Conservation (phyloP, 2,888 invertebrate genomes). For the Germaria angustata region DNA sequence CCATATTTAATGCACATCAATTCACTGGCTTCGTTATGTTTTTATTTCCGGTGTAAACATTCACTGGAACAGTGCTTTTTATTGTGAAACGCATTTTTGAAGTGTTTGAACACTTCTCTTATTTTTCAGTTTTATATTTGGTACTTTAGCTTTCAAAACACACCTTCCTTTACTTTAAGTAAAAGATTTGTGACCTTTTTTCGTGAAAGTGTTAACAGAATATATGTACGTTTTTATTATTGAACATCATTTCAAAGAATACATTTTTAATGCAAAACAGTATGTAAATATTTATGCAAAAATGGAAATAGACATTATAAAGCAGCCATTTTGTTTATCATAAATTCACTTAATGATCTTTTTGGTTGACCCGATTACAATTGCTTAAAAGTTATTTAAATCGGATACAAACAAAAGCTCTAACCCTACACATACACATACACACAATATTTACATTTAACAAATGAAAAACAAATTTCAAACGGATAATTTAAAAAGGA, state of each 20-base stretch:
- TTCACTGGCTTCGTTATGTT: slow-evolving; percentile 16
- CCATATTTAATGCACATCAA: slow-evolving; percentile 47
- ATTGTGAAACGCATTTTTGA: too few species aligned
- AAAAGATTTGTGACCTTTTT: slow-evolving; percentile 29
- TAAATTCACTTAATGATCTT: slow-evolving; percentile 40
- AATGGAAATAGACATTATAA: slow-evolving; percentile 30
- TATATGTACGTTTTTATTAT: background rate
- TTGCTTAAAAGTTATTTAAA: slow-evolving; percentile 43
- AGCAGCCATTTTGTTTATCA: slow-evolving; percentile 30
- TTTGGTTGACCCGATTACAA: slow-evolving; percentile 43
- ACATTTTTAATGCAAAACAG: background rate
- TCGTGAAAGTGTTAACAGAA: too few species aligned
- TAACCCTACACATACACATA: background rate
- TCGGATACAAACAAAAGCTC: slow-evolving; percentile 35
- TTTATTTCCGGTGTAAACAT: background rate
- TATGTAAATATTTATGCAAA: background rate
- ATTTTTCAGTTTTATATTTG: too few species aligned
- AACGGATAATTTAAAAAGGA: background rate
- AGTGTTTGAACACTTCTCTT: too few species aligned
- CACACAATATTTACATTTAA: background rate
- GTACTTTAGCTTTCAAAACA: background rate
- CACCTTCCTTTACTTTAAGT: background rate
- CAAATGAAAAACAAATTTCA: slow-evolving; percentile 41
- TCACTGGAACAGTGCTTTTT: background rate
- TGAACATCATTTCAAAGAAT: background rate